These are phyloP conservation scores for Ceratina japonica DNA, from an alignment of 1,140 invertebrate species.

Conservation along the genomic window DNA sequence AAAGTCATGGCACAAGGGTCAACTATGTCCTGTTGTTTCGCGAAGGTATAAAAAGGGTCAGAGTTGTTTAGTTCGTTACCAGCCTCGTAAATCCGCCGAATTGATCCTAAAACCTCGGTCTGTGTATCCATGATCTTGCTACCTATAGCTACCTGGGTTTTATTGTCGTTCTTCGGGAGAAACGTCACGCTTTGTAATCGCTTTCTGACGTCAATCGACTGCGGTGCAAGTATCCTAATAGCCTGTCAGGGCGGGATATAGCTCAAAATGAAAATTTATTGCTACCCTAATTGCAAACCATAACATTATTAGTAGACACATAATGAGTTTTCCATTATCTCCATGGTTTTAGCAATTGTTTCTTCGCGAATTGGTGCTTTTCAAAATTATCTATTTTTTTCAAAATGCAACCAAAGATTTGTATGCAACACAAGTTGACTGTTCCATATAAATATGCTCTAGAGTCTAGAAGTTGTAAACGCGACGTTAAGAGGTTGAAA, in stretches of 20 bases:
- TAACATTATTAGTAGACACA: too few relatives aligned
- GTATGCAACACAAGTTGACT: not conserved
- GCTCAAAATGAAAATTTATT: not conserved
- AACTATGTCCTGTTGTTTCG: not conserved
- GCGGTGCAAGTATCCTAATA: constrained; percentile 6
- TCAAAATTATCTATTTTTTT: too few relatives aligned
- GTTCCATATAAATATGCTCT: not conserved
- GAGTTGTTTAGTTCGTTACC: not conserved
- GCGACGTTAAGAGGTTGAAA: constrained; percentile 6
- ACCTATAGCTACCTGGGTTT: constrained; percentile 34
- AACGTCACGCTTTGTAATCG: constrained; percentile 33
- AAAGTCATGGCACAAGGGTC: not conserved
- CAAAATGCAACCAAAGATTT: not conserved
- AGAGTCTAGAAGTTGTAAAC: not conserved
- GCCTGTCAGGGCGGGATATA: not conserved
- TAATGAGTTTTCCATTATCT: too few relatives aligned
- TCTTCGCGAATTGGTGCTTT: too few relatives aligned
- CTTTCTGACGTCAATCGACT: constrained; percentile 26
- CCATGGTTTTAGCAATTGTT: too few relatives aligned
- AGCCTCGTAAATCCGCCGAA: constrained; percentile 21
- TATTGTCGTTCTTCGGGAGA: constrained; percentile 21
- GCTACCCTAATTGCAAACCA: not conserved
- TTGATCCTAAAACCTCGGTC: constrained; percentile 2
- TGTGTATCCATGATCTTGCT: constrained; percentile 30
- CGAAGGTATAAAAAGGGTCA: not conserved